phyloP scores from a whole-genome alignment of 2,888 invertebrate species.

The Drosophila mayaguana region DNA sequence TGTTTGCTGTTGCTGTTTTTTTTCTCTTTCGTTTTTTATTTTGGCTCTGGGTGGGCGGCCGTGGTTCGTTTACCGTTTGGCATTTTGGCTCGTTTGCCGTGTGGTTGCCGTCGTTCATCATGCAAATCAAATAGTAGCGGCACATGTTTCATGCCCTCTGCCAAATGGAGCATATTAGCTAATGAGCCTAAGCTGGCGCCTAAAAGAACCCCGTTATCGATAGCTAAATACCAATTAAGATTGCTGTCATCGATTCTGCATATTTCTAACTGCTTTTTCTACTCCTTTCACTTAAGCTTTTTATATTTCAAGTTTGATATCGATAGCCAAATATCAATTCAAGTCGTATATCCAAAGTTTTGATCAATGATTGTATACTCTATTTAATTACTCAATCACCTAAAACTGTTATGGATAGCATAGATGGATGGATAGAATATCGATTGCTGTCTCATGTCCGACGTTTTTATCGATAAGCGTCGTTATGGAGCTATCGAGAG shows the following conservation, averaged over 20 bases:
- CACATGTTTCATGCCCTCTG: constrained; percentile 35
- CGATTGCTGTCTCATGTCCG: background rate
- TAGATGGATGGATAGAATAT: too few relatives aligned
- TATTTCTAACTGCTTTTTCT: too few relatives aligned
- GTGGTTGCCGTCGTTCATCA: constrained; percentile 39
- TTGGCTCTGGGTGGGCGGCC: constrained; percentile 27
- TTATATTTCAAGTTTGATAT: background rate
- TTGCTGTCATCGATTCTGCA: too few relatives aligned
- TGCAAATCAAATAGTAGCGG: constrained; percentile 41
- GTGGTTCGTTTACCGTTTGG: constrained; percentile 42
- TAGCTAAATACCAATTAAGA: too few relatives aligned
- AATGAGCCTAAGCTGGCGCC: background rate
- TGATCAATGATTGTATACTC: too few relatives aligned
- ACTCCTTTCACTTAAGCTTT: too few relatives aligned
- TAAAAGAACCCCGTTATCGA: too few relatives aligned
- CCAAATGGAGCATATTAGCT: background rate
- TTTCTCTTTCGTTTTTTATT: background rate
- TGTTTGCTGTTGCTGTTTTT: background rate
- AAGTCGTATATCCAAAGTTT: too few relatives aligned
- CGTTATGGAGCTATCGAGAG: background rate
- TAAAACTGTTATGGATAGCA: too few relatives aligned
- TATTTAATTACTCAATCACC: too few relatives aligned
- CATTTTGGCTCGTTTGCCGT: constrained; percentile 29
- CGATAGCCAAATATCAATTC: background rate
- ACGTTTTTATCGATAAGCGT: background rate